Evolutionary conservation across 2,113 vertebrate genomes (phyloP).

Genomic region (Syrmaticus mikado): DNA sequence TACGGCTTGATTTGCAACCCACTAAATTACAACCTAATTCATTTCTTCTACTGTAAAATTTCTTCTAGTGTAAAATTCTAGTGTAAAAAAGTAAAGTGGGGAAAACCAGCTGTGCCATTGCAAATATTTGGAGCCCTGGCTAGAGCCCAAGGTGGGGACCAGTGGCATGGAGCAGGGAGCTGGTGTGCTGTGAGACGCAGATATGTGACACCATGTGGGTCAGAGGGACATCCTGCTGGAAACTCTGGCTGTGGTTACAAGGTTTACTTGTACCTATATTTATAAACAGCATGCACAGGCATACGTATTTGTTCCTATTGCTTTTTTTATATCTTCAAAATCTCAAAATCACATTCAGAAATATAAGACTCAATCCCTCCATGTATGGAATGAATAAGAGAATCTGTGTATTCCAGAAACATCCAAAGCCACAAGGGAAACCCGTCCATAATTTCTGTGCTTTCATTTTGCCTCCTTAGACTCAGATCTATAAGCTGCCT

Average conservation of each 20-base stretch:
- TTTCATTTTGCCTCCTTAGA: neutral
- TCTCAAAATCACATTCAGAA: neutral
- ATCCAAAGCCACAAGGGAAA: neutral
- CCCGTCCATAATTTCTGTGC: neutral
- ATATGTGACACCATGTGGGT: neutral
- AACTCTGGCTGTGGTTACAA: neutral
- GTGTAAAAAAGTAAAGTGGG: neutral
- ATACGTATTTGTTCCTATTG: rapidly evolving
- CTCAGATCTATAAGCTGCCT: neutral
- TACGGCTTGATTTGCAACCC: neutral
- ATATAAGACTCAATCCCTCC: neutral
- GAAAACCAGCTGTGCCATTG: neutral
- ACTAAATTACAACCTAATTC: neutral
- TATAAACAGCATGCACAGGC: neutral
- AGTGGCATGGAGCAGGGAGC: rapidly evolving
- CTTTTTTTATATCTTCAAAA: neutral
- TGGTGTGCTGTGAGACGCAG: neutral
- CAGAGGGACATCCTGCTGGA: neutral
- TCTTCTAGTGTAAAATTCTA: conserved; percentile 6
- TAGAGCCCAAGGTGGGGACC: neutral
- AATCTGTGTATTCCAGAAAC: neutral
- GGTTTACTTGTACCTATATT: neutral
- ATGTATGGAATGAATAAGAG: neutral
- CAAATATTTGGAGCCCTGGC: neutral
- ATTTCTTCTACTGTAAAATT: conserved; percentile 6